A percentile compares a stretch with the other conserved stretches of the same genome.
Conservation (phyloP, 1,140 invertebrate genomes). For the Oryctes rhinoceros region DNA sequence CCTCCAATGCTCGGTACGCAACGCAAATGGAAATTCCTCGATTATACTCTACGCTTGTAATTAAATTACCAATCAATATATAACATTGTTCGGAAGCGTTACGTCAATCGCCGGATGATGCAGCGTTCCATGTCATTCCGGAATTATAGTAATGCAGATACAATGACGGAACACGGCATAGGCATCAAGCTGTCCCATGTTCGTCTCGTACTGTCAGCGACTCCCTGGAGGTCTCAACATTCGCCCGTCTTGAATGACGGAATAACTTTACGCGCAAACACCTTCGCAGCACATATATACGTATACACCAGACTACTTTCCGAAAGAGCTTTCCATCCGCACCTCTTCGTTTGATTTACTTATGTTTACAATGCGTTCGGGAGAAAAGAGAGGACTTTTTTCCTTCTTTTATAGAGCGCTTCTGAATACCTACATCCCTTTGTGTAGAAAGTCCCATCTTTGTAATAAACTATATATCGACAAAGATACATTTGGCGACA, state of each 20-base stretch:
- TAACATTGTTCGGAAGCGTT: slow-evolving; percentile 39
- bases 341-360: slow-evolving; percentile 46
- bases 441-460: too few species aligned
- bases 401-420: too few species aligned
- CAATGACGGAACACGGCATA: slow-evolving; percentile 40
- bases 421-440: too few species aligned
- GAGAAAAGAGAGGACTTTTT: background rate
- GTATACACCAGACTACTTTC: slow-evolving; percentile 46
- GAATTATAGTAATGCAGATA: slow-evolving; percentile 39
- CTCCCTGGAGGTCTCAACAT: slow-evolving; percentile 50
- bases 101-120: slow-evolving; percentile 33
- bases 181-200: slow-evolving; percentile 52
- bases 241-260: slow-evolving; percentile 52
- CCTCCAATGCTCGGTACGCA: background rate
- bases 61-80: slow-evolving; percentile 39
- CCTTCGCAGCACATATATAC: slow-evolving; percentile 42
- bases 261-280: slow-evolving; percentile 52
- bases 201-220: slow-evolving; percentile 51
- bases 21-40: slow-evolving; percentile 2
- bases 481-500: too few species aligned
- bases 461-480: too few species aligned
- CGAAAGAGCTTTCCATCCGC: slow-evolving; percentile 48
- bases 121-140: background rate
- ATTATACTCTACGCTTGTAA: slow-evolving; percentile 5
- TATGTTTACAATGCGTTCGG: slow-evolving; percentile 43